phyloP scores from a whole-genome alignment of 2,888 invertebrate genomes.

The Coelogynopora nodosa region DNA sequence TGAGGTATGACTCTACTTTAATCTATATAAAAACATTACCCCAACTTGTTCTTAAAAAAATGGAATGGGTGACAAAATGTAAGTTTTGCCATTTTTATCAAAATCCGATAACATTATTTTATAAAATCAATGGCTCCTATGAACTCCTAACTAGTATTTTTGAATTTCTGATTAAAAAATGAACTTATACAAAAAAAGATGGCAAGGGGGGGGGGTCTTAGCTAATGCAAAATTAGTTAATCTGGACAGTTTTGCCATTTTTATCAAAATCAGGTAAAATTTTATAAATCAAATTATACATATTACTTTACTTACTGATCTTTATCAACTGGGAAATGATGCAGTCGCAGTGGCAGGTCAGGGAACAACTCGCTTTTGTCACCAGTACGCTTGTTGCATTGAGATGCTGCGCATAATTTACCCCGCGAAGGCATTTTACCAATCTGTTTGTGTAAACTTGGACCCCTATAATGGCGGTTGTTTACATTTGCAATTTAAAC shows the following conservation, averaged over 20 bases:
- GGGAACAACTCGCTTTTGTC: neutral
- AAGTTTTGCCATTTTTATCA: neutral
- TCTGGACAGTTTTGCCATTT: constrained; percentile 92
- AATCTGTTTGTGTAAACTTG: neutral
- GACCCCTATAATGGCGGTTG: neutral
- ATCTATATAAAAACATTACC: neutral
- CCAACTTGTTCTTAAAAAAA: neutral
- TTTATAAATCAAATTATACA: neutral
- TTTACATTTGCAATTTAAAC: neutral
- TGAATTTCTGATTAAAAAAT: neutral
- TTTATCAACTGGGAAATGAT: neutral
- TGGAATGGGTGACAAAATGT: neutral
- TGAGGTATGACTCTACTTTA: neutral
- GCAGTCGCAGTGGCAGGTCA: neutral
- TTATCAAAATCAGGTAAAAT: neutral
- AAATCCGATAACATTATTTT: neutral
- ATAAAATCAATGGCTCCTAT: neutral
- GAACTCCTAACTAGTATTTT: neutral
- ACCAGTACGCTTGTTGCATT: neutral
- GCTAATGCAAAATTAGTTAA: constrained; percentile 87
- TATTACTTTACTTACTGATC: neutral
- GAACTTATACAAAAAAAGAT: neutral
- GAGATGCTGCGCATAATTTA: neutral
- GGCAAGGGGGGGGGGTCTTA: constrained; percentile 67
- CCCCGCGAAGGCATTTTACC: neutral